Conservation (phyloP, 2,113 vertebrate species). For the Rhynchopsitta pachyrhyncha region DNA sequence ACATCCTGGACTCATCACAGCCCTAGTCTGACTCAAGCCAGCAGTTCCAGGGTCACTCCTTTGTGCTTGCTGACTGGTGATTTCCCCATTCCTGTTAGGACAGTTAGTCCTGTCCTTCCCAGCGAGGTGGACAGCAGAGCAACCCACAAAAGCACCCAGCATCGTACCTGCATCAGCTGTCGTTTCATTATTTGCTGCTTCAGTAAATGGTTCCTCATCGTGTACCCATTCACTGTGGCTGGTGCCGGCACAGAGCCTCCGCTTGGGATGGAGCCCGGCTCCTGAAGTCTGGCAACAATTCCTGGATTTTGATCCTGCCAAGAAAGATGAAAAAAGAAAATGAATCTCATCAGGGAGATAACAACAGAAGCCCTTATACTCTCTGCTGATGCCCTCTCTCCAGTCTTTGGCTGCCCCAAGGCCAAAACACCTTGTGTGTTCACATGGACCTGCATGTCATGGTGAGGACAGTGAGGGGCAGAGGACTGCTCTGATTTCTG, state of each 20-base stretch:
- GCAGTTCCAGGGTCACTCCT: neutral
- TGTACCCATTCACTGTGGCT: slow-evolving; percentile 68
- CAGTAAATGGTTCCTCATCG: slow-evolving; percentile 73
- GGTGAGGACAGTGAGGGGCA: neutral
- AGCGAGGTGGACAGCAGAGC: neutral
- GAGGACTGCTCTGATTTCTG: neutral
- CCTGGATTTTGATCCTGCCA: slow-evolving; percentile 76
- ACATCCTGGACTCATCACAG: neutral
- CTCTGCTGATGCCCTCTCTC: neutral
- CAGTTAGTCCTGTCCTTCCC: slow-evolving; percentile 11
- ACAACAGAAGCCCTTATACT: neutral
- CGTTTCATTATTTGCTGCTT: slow-evolving; percentile 78
- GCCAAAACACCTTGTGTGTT: neutral
- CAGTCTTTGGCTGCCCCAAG: neutral
- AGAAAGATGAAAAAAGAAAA: slow-evolving; percentile 41
- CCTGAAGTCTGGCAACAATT: slow-evolving; percentile 77
- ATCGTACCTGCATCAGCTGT: slow-evolving; percentile 61
- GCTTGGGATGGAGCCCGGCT: slow-evolving; percentile 68
- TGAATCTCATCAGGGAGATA: slow-evolving; percentile 31
- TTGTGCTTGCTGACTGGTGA: neutral
- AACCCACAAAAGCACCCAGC: neutral
- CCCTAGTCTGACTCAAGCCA: slow-evolving; percentile 12
- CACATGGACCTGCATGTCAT: neutral
- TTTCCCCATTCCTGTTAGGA: neutral
- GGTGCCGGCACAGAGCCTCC: slow-evolving; percentile 28